Evolutionary conservation across 2,113 vertebrate species (phyloP).

Genomic region (Carlito syrichta): DNA sequence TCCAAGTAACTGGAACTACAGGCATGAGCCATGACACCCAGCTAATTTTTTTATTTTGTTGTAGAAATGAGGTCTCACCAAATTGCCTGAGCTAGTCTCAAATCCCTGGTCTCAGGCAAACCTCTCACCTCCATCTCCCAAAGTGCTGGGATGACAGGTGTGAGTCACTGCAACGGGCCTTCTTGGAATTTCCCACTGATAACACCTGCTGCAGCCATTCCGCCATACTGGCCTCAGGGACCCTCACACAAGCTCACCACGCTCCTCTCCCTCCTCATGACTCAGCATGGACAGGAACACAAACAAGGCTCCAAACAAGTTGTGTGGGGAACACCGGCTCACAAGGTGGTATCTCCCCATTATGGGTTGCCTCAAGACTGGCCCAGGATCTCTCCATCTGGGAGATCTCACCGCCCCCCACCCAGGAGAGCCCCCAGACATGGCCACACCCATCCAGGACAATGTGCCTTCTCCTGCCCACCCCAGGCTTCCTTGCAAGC

Average conservation of each 20-base stretch:
- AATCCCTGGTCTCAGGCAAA: too few species aligned
- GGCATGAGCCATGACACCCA: too few species aligned
- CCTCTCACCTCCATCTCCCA: too few species aligned
- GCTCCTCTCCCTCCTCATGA: background rate
- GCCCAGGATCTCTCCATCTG: background rate
- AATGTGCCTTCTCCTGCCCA: background rate
- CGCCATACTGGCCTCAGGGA: background rate
- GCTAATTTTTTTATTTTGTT: too few species aligned
- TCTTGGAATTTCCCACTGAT: background rate
- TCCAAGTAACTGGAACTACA: too few species aligned
- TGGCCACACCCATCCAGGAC: fast-evolving
- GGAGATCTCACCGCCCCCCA: background rate
- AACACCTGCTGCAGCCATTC: background rate
- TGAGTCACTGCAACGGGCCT: too few species aligned
- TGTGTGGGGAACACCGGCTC: background rate
- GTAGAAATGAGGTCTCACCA: too few species aligned
- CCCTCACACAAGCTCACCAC: background rate
- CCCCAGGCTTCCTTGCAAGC: background rate
- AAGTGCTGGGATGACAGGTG: too few species aligned
- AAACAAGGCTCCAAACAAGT: background rate
- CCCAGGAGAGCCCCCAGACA: background rate
- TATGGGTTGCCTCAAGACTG: background rate
- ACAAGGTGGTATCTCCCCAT: background rate
- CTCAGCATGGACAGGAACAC: background rate
- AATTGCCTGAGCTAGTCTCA: too few species aligned